Percentiles rank a stretch among this genome's conserved stretches.
Conservation (phyloP, 1,140 invertebrate species). For the Oryctes rhinoceros region DNA sequence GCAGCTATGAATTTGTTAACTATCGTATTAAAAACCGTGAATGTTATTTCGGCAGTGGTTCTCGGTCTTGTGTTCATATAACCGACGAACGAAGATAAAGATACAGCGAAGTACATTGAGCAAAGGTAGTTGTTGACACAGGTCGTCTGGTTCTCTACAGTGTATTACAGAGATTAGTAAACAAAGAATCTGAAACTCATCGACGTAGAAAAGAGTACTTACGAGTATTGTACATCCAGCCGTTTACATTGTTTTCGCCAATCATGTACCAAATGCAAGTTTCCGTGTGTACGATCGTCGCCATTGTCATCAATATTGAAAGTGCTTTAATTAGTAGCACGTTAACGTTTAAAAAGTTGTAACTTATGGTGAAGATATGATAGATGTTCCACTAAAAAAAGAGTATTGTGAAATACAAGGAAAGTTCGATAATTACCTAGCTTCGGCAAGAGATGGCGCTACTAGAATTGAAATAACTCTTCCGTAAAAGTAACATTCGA, state of each 20-base stretch:
- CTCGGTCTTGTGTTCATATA: constrained; percentile 29
- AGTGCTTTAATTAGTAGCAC: constrained; percentile 28
- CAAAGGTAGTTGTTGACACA: constrained; percentile 38
- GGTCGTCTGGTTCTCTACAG: constrained; percentile 5
- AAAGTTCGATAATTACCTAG: too few relatives aligned
- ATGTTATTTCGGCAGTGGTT: neutral
- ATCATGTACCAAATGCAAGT: constrained; percentile 36
- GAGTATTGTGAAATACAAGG: too few relatives aligned
- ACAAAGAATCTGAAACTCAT: neutral
- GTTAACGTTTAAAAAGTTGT: constrained; percentile 41
- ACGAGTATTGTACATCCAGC: constrained; percentile 40
- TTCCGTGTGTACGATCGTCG: constrained; percentile 35
- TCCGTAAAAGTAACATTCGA: too few relatives aligned
- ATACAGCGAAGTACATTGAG: constrained; percentile 28
- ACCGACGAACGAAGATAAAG: constrained; percentile 15
- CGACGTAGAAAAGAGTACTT: neutral
- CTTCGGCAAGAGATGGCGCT: too few relatives aligned
- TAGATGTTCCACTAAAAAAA: constrained; percentile 42
- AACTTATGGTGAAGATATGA: constrained; percentile 41
- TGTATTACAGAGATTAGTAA: neutral
- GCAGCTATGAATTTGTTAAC: constrained; percentile 39
- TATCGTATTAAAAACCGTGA: neutral
- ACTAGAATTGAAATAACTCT: too few relatives aligned
- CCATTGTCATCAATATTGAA: constrained; percentile 27
- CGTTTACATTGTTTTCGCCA: neutral